phyloP scores from a whole-genome alignment of 2,797 vertebrate genomes.

The Sciaenops ocellatus region DNA sequence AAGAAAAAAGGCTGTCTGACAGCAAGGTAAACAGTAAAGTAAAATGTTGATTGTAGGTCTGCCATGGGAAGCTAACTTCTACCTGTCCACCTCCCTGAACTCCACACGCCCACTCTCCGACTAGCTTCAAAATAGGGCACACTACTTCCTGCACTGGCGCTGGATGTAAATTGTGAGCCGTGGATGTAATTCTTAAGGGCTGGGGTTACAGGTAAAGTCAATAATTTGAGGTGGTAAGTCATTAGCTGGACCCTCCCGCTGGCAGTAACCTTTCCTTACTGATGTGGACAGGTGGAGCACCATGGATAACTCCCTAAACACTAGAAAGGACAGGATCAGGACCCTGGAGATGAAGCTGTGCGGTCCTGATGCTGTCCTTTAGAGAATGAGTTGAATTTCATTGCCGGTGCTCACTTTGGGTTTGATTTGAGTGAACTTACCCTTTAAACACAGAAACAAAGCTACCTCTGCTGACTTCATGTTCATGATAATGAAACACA shows the following conservation, averaged over 20 bases:
- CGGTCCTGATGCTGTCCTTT: too few species aligned
- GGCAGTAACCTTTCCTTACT: background rate
- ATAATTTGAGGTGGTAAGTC: background rate
- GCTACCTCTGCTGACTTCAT: background rate
- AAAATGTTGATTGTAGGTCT: too few species aligned
- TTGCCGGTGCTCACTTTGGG: background rate
- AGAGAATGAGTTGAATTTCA: background rate
- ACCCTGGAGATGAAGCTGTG: background rate
- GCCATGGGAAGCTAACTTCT: too few species aligned
- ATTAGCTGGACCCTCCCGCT: background rate
- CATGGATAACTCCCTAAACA: background rate
- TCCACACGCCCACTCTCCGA: too few species aligned
- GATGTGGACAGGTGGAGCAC: background rate
- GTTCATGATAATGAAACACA: too few species aligned
- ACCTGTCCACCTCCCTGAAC: too few species aligned
- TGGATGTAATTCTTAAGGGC: background rate
- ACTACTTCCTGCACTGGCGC: too few species aligned
- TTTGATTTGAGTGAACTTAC: background rate
- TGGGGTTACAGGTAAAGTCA: background rate
- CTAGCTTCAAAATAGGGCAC: too few species aligned
- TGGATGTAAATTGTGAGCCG: background rate
- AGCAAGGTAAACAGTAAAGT: too few species aligned
- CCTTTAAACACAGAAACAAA: background rate
- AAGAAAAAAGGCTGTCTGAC: too few species aligned
- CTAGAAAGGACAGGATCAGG: conserved; percentile 5